Conservation (phyloP, 2,888 invertebrate genomes). For the Tachystola acroxantha region DNA sequence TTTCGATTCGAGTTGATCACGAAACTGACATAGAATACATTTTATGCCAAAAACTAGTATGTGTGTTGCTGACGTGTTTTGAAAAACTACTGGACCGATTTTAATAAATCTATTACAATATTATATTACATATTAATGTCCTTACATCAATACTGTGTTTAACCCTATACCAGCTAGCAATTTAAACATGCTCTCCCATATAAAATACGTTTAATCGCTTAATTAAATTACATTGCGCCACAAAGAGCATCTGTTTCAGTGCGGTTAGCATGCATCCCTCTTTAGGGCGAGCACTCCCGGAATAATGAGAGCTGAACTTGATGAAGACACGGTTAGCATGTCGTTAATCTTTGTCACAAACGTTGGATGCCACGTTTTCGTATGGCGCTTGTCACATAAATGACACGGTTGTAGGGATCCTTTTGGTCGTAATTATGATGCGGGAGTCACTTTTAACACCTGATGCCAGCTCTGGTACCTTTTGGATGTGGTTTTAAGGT, state of each 20-base stretch:
- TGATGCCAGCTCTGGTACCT: slow-evolving; percentile 9
- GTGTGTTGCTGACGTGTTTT: too few species aligned
- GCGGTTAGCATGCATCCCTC: slow-evolving; percentile 31
- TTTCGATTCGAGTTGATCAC: too few species aligned
- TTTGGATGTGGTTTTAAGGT: too few species aligned
- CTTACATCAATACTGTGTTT: too few species aligned
- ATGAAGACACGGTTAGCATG: slow-evolving; percentile 54
- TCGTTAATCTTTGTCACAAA: slow-evolving; percentile 41
- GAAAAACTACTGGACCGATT: too few species aligned
- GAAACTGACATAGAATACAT: too few species aligned
- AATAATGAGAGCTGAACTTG: slow-evolving; percentile 55
- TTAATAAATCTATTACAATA: too few species aligned
- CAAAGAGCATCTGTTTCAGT: slow-evolving; percentile 27
- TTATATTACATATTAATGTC: too few species aligned
- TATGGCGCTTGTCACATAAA: slow-evolving; percentile 7
- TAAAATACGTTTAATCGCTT: too few species aligned
- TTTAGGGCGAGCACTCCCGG: slow-evolving; percentile 25
- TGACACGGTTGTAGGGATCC: slow-evolving; percentile 1
- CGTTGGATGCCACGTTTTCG: slow-evolving; percentile 1
- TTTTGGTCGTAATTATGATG: background rate
- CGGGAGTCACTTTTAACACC: slow-evolving; percentile 16
- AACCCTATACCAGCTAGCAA: too few species aligned
- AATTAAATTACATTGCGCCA: background rate
- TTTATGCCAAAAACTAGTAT: too few species aligned
- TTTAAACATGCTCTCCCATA: too few species aligned